Evolutionary conservation across 2,888 invertebrate genomes (phyloP).

Genomic region (Synergus itoensis): DNA sequence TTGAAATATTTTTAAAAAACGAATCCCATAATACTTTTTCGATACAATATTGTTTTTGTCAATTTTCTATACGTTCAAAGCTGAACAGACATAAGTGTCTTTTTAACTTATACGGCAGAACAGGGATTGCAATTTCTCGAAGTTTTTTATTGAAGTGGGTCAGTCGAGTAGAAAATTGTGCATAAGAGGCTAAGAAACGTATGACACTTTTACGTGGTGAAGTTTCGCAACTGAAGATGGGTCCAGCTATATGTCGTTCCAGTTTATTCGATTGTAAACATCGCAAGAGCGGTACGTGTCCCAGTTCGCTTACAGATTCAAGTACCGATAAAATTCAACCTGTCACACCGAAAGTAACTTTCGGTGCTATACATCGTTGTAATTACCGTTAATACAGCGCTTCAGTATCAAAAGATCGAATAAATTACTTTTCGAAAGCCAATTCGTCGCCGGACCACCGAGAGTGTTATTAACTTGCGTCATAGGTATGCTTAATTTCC

Average conservation of each 20-base stretch:
- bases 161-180: constrained; percentile 22
- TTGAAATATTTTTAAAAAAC: no score
- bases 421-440: constrained; percentile 31
- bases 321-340: constrained; percentile 8
- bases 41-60: no score
- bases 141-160: constrained; percentile 7
- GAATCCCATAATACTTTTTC: no score
- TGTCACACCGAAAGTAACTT: constrained; percentile 35
- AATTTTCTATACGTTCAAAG: no score
- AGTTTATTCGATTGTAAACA: constrained; percentile 40
- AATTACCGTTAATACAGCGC: constrained; percentile 32
- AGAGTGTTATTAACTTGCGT: constrained; percentile 24
- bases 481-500: neutral
- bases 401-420: constrained; percentile 1
- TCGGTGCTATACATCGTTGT: constrained; percentile 12
- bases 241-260: constrained; percentile 24
- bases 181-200: constrained; percentile 15
- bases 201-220: constrained; percentile 26
- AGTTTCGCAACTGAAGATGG: constrained; percentile 41
- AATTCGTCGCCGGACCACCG: constrained; percentile 35
- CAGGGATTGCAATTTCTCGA: constrained; percentile 1
- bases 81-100: no score
- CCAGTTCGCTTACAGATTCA: constrained; percentile 25
- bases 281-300: constrained; percentile 6
- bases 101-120: no score